Base-by-base conservation (phyloP, 2,888 invertebrate genomes). In the Molorchus minor region DNA sequence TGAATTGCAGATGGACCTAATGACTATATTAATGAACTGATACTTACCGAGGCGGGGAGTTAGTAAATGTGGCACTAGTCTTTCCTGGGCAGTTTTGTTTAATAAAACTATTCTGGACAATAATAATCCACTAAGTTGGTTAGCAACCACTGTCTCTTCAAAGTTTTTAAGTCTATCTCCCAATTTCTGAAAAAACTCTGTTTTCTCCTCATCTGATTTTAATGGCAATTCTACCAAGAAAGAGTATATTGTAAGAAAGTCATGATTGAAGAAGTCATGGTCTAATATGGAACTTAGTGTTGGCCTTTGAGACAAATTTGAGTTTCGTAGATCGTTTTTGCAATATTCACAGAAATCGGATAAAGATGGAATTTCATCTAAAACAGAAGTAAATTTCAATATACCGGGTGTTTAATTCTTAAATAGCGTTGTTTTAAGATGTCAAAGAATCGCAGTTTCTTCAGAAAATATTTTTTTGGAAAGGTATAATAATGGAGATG, bases 31-130 rank as follows among this genome's bases (percentile, higher is more conserved):
- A 35, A 20, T 17, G 13, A 41, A 49, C 41, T 3, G 55, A 53
- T 17, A 58, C 65, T 79, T 82, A 89, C 92, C 90, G 80, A 84
- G 83, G 81, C 84, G 86, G 8, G 92, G 91, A 67, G 85, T 86
- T 17, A 94, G 83, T 58, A 93, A 82, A 73, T 83, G 85, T 36
- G 93, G 92, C 65, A 94, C 81, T 16, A 90, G 83, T 79, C 86
- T 84, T 63, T 83, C 84, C 77, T 91, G 89, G 16, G 96, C 95
- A 35, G 91, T 89, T 70, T 85, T 83, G 79, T 96, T 94, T 47
- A 96, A 82, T 62, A 96, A 83, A 30, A 96, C 94, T 82, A 95
- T 87, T 71, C 96, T 86, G 0, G 94, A 93, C 8, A 96, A 82
- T 49, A 96, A 79, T 45, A 91, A 83, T 47, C 88, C 87, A 52